phyloP scores from a whole-genome alignment of 2,888 invertebrate species.

The Cerastis rubricosa region DNA sequence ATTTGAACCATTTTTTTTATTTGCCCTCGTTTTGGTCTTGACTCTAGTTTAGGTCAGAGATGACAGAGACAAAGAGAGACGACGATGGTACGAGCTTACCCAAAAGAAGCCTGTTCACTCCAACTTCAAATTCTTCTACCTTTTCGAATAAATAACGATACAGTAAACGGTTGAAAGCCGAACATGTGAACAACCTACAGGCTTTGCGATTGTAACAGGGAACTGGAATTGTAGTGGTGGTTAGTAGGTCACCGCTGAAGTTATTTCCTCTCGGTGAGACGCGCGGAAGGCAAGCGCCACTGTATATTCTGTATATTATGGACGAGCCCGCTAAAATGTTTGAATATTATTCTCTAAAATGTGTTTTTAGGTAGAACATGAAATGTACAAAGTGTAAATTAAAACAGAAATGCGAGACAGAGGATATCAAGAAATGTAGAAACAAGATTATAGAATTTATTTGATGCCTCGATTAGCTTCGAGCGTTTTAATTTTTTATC shows the following conservation, averaged over 20 bases:
- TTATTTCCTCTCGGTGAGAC: conserved; percentile 45
- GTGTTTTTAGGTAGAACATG: background rate
- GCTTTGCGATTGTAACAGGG: conserved; percentile 36
- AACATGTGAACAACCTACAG: conserved; percentile 28
- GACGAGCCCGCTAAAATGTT: conserved; percentile 32
- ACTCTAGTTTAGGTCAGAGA: no score
- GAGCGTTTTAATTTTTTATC: background rate
- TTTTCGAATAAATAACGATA: conserved; percentile 22
- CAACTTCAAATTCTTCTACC: no score
- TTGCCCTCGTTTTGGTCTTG: no score
- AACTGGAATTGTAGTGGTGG: conserved; percentile 45
- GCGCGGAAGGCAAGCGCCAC: conserved; percentile 13
- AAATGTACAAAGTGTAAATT: conserved; percentile 18
- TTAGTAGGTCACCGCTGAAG: conserved; percentile 55
- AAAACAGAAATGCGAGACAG: background rate
- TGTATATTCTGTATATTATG: conserved; percentile 38
- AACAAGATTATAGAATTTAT: background rate
- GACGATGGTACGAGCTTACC: no score
- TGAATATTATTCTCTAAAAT: conserved; percentile 39
- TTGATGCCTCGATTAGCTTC: conserved; percentile 5
- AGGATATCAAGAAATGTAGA: background rate
- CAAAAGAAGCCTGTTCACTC: no score
- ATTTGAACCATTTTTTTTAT: background rate
- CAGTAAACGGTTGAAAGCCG: conserved; percentile 24
- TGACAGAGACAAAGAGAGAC: no score